These are phyloP conservation scores for Monoplex corrugatus DNA, from an alignment of 2,888 invertebrate genomes.

Conservation along the genomic window DNA sequence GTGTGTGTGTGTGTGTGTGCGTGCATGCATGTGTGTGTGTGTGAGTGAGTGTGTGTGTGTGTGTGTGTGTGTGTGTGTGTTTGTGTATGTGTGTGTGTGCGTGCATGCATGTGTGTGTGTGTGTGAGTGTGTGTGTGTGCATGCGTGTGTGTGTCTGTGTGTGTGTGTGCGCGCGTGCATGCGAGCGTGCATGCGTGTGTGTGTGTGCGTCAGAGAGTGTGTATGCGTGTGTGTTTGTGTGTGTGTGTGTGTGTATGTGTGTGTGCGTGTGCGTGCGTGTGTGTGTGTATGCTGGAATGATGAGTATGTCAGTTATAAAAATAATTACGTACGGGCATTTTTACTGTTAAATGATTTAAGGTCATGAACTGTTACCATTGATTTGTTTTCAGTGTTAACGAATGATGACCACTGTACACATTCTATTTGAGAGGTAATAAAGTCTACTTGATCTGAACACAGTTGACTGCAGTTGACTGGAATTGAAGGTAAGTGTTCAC, in stretches of 20 bases:
- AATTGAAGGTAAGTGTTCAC: no score
- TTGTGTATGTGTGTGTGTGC: neutral
- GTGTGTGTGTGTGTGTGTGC: neutral
- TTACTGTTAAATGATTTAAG: no score
- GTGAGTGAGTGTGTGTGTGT: conserved; percentile 21
- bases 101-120: neutral
- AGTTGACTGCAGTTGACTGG: no score
- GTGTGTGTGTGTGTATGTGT: neutral
- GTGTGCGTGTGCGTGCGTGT: neutral
- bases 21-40: neutral
- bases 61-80: conserved; percentile 6
- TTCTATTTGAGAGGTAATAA: no score
- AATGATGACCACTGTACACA: no score
- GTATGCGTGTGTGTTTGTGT: neutral
- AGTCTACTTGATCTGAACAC: no score
- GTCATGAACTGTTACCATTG: no score
- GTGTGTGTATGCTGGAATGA: neutral
- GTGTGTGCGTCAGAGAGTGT: conserved; percentile 6
- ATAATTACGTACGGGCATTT: no score
- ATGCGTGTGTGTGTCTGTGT: neutral
- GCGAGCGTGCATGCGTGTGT: neutral
- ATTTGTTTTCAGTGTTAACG: no score
- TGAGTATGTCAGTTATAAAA: no score
- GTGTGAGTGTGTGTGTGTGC: neutral
- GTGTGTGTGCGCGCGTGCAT: neutral